phyloP scores from a whole-genome alignment of 1,140 invertebrate genomes.

The Drosophila miranda region DNA sequence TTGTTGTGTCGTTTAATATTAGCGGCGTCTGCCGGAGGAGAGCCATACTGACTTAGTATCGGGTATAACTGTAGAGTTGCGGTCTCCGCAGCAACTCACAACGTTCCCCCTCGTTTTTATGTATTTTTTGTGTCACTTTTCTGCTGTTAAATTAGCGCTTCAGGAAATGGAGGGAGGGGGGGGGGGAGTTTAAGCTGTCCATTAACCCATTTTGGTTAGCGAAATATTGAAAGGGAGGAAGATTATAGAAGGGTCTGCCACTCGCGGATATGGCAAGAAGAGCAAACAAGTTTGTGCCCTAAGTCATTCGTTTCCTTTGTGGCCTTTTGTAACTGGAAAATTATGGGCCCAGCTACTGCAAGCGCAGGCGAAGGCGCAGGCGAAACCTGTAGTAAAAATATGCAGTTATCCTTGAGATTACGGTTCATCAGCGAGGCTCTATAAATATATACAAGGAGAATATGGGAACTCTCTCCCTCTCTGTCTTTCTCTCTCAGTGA shows the following conservation, averaged over 20 bases:
- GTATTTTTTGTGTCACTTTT: slow-evolving; percentile 37
- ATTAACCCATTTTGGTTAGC: no score
- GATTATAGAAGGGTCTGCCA: slow-evolving; percentile 8
- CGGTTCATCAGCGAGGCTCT: slow-evolving; percentile 39
- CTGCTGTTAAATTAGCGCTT: slow-evolving; percentile 33
- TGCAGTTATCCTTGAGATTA: slow-evolving; percentile 52
- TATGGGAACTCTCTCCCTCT: no score
- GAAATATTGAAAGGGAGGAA: no score
- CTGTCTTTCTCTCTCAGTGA: no score
- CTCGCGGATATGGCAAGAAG: slow-evolving; percentile 38
- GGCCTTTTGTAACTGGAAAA: slow-evolving; percentile 48
- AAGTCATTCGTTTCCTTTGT: slow-evolving; percentile 51
- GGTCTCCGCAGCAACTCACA: no score
- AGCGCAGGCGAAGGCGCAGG: not conserved
- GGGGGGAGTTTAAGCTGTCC: no score
- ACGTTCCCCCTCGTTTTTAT: no score
- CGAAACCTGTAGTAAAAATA: slow-evolving; percentile 43
- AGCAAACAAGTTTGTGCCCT: slow-evolving; percentile 49
- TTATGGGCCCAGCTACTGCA: slow-evolving; percentile 45
- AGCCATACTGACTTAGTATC: no score
- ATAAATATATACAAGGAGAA: slow-evolving; percentile 16
- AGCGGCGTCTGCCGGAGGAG: no score
- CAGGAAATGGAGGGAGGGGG: slow-evolving; percentile 1
- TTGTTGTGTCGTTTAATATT: no score
- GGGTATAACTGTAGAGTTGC: no score